These are phyloP conservation scores for Tetragnatha versicolor DNA, from an alignment of 1,140 invertebrate species.

Conservation along the genomic window DNA sequence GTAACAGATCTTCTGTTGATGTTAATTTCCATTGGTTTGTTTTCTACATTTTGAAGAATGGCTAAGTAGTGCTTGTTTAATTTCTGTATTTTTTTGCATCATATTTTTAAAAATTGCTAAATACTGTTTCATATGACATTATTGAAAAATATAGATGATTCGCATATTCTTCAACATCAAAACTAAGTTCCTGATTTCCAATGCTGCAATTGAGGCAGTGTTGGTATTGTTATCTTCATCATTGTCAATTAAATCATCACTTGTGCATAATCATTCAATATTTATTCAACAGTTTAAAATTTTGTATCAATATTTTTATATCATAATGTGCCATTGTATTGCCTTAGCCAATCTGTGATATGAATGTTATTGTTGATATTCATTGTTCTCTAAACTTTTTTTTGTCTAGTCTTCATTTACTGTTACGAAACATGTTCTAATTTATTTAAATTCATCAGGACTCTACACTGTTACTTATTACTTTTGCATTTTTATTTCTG, in stretches of 20 bases:
- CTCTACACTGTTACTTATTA: no score
- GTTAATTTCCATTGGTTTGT: no score
- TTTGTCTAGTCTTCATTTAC: neutral
- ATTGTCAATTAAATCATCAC: neutral
- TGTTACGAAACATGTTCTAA: neutral
- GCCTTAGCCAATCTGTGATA: conserved; percentile 49
- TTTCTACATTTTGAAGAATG: neutral
- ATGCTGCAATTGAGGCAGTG: no score
- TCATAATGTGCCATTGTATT: conserved; percentile 39
- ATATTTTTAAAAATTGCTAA: neutral
- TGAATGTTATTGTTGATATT: conserved; percentile 16
- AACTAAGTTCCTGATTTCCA: no score
- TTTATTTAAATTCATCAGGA: no score
- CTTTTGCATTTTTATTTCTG: no score
- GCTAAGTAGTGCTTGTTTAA: neutral
- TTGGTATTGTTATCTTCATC: no score
- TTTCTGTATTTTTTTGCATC: neutral
- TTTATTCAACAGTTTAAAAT: neutral
- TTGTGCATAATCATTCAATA: neutral
- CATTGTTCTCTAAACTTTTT: neutral
- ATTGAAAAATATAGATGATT: no score
- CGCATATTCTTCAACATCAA: no score
- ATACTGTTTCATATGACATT: neutral
- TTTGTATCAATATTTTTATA: conserved; percentile 34
- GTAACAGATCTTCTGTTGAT: no score